phyloP scores from a whole-genome alignment of 1,140 invertebrate species.

The Psix sp. region DNA sequence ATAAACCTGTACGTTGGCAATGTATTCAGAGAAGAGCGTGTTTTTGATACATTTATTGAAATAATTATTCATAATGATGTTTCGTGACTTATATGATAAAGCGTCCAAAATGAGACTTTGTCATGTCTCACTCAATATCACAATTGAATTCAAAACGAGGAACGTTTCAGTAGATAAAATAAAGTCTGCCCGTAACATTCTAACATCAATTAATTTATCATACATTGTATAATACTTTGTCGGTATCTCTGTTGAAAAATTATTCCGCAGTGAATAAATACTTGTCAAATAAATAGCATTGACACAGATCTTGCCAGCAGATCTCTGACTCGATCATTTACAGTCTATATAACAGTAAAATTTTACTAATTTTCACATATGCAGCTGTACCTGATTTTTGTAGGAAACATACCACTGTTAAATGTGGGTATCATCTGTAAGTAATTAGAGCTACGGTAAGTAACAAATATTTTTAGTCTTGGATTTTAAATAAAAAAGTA shows the following conservation, averaged over 20 bases:
- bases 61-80: slow-evolving; percentile 13
- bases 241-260: slow-evolving; percentile 11
- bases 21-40: neutral
- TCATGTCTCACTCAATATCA: slow-evolving; percentile 16
- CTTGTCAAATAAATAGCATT: slow-evolving; percentile 15
- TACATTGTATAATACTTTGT: slow-evolving; percentile 25
- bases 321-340: too few relatives aligned
- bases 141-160: slow-evolving; percentile 2
- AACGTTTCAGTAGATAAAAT: slow-evolving; percentile 3
- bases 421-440: too few relatives aligned
- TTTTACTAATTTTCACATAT: too few relatives aligned
- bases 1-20: neutral
- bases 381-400: too few relatives aligned
- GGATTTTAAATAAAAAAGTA: neutral
- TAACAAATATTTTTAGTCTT: neutral
- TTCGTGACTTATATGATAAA: slow-evolving; percentile 1
- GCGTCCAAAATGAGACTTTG: slow-evolving; percentile 11
- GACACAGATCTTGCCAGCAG: too few relatives aligned
- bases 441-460: too few relatives aligned
- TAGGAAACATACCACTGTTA: too few relatives aligned
- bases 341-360: too few relatives aligned
- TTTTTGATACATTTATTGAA: slow-evolving; percentile 25
- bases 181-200: neutral
- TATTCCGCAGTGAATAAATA: slow-evolving; percentile 15
- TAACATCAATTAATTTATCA: slow-evolving; percentile 3